These are phyloP conservation scores for Gila orcuttii DNA, from an alignment of 2,113 vertebrate genomes.

Conservation along the genomic window DNA sequence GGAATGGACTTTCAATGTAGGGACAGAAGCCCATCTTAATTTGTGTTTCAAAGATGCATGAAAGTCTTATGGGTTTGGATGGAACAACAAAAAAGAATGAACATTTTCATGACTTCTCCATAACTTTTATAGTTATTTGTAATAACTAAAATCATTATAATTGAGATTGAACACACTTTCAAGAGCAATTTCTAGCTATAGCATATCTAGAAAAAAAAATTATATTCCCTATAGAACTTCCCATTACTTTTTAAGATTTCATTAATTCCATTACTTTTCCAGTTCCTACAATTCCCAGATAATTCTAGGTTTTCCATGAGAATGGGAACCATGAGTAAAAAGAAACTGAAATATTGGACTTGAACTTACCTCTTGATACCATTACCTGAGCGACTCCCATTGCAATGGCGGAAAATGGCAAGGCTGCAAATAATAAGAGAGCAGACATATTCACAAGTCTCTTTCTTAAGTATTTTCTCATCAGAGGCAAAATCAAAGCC, in stretches of 20 bases:
- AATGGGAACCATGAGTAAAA: not conserved
- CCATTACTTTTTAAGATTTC: not conserved
- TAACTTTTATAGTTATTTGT: not conserved
- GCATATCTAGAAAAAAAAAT: not conserved
- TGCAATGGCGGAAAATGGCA: constrained; percentile 84
- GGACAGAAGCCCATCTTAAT: not conserved
- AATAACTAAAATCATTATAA: not conserved
- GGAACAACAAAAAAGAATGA: not conserved
- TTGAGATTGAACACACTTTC: not conserved
- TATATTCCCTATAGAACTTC: not conserved
- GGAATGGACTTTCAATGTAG: not conserved
- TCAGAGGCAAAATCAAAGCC: not conserved
- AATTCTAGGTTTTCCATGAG: not conserved
- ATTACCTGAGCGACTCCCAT: constrained; percentile 84
- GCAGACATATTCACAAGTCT: not conserved
- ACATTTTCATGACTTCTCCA: not conserved
- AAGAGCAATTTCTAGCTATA: not conserved
- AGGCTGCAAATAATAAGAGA: constrained; percentile 72
- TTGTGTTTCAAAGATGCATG: not conserved
- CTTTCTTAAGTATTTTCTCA: not conserved
- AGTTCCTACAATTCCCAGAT: too few relatives aligned
- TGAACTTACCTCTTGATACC: constrained; percentile 82
- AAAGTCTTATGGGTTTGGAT: not conserved
- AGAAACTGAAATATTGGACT: not conserved
- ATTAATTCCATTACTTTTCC: not conserved